These are phyloP conservation scores for Belgica antarctica DNA, from an alignment of 2,888 invertebrate genomes.

Conservation along the genomic window DNA sequence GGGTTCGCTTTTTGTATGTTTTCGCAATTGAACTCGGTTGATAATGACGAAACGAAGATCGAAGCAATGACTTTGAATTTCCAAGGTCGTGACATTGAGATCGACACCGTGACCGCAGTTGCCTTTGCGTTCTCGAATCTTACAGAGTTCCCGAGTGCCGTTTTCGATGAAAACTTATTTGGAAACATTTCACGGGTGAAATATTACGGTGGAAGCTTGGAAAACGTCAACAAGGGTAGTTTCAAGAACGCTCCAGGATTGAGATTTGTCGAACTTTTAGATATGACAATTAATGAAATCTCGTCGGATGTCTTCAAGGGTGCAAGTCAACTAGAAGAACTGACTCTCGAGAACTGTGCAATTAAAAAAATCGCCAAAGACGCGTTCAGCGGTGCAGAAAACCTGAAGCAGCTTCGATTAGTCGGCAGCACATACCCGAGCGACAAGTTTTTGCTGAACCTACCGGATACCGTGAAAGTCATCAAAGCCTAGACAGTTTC, in stretches of 20 bases:
- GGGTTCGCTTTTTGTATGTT: conserved; percentile 13
- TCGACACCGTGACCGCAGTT: not conserved
- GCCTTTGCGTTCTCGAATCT: not conserved
- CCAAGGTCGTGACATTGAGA: conserved; percentile 21
- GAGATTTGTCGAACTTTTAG: not conserved
- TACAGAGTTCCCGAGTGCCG: not conserved
- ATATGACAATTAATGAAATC: conserved; percentile 13
- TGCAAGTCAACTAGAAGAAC: not conserved
- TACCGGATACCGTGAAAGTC: not conserved
- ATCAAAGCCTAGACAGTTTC: not conserved
- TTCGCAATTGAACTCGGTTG: not conserved
- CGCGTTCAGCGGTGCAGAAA: conserved; percentile 14
- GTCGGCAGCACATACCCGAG: not conserved
- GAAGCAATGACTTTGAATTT: not conserved
- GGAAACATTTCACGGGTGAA: not conserved
- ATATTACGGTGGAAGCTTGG: not conserved
- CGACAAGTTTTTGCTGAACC: not conserved
- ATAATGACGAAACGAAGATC: conserved; percentile 3
- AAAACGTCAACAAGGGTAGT: not conserved
- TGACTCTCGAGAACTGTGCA: not conserved
- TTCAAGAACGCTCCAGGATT: not conserved
- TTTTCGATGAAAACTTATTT: conserved; percentile 7
- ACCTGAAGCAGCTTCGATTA: not conserved
- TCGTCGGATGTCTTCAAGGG: conserved; percentile 1
- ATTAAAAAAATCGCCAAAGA: conserved; percentile 6